phyloP scores from a whole-genome alignment of 2,113 vertebrate species.

The Gambusia affinis region DNA sequence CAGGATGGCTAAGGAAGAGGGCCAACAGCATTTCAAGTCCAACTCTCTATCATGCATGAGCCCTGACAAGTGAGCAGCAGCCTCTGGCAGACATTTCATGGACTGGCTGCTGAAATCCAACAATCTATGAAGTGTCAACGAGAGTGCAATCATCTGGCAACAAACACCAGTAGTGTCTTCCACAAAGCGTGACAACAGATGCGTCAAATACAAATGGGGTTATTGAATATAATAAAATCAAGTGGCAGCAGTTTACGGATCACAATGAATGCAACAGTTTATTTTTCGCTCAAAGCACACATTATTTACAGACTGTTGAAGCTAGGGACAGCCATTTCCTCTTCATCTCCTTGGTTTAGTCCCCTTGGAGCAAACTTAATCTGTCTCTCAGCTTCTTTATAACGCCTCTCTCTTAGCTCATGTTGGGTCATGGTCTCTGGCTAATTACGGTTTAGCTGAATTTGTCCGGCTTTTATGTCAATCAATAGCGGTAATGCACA shows the following conservation, averaged over 20 bases:
- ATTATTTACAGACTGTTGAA: conserved; percentile 19
- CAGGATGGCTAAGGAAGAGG: background rate
- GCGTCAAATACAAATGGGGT: background rate
- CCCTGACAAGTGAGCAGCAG: conserved; percentile 3
- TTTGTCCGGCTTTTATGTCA: conserved; percentile 69
- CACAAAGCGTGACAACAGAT: background rate
- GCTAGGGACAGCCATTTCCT: conserved; percentile 43
- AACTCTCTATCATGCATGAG: conserved; percentile 5
- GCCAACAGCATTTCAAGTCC: conserved; percentile 33
- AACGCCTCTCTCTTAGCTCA: conserved; percentile 40
- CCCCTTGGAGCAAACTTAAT: conserved; percentile 55
- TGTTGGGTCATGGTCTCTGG: conserved; percentile 52
- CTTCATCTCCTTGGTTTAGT: conserved; percentile 26
- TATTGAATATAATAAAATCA: conserved; percentile 20
- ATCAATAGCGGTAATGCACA: conserved; percentile 69
- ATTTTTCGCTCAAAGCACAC: conserved; percentile 14
- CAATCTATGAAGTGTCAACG: conserved; percentile 21
- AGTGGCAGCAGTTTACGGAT: conserved; percentile 10
- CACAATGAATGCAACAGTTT: background rate
- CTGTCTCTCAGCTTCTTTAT: conserved; percentile 38
- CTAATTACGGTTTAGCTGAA: conserved; percentile 74
- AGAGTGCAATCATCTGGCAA: background rate
- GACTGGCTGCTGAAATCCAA: background rate
- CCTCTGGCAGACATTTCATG: conserved; percentile 21
- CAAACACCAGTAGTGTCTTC: conserved; percentile 3